Evolutionary conservation across 2,797 vertebrate genomes (phyloP), one percentile per base, ranked within the genome.

Genomic region (Syngnathus rostellatus): DNA sequence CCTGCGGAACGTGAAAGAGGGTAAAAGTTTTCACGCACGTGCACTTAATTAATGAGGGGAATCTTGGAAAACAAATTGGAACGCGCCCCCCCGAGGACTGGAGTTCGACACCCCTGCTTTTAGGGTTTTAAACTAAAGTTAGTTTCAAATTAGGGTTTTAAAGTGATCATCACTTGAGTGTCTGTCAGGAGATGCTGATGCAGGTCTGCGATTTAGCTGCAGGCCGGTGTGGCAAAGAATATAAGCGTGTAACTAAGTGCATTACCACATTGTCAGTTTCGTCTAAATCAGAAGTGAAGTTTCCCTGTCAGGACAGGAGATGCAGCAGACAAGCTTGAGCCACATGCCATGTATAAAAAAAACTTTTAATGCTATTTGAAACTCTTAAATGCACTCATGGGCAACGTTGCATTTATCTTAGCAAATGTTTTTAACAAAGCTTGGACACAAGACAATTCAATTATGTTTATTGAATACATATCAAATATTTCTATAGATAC

Each of bases 391-490:
- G 7, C 2, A 53, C 50, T 50, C 17, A n/a, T 2, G 51, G 7
- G 5, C 53, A 31, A 25, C 53, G 14, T 25, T 25, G 53, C 25
- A 3, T 25, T 14, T 25, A 23, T 57, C 25, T 57, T 57, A 25
- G 12, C 12, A 23, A 43, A 43, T 41, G 5, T 1, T 5, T 72
- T 16, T 71, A 46, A 67, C 12, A 58, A 64, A 31, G 10, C 7
- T 70, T 12, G 72, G 51, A 67, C 10, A 55, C 23, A 14, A 65
- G 40, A 68, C 60, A 71, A 72, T n/a, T 68, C 65, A 14, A 70
- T 77, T 65, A 70, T 38, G 39, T 90, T 90, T 90, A 89, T 87
- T 86, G 70, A 65, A 76, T 76, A 84, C 76, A 88, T 85, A 85
- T 81, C 76, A 75, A 79, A 82, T 64, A 57, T 67, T 84, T 86